phyloP scores from a whole-genome alignment of 2,113 vertebrate genomes.

The Catharus minimus region DNA sequence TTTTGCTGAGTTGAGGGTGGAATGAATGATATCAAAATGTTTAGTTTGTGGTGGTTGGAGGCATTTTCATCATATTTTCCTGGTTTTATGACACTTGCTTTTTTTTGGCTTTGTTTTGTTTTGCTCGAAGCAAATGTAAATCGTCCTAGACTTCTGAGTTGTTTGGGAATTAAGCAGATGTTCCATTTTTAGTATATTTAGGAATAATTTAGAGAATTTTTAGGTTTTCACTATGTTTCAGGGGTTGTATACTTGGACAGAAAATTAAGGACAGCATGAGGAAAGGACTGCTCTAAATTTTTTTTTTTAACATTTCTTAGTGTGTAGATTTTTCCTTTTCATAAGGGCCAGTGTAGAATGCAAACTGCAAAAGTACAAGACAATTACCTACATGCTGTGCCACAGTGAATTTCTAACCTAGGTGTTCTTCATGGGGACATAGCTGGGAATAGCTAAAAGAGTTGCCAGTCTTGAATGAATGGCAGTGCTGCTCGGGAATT shows the following conservation, averaged over 20 bases:
- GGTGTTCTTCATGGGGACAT: background rate
- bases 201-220: background rate
- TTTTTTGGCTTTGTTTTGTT: background rate
- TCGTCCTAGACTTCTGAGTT: background rate
- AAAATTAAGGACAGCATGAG: background rate
- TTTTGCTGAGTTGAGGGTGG: background rate
- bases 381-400: background rate
- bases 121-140: background rate
- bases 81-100: background rate
- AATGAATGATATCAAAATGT: background rate
- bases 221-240: background rate
- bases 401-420: background rate
- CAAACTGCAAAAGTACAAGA: background rate
- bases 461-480: background rate
- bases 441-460: background rate
- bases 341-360: background rate
- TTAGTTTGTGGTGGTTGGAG: background rate
- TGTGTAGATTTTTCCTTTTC: background rate
- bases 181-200: background rate
- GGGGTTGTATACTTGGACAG: background rate
- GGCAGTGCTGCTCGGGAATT: fast-evolving
- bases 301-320: background rate
- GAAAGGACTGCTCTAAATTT: background rate
- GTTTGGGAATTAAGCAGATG: background rate
- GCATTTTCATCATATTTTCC: background rate